These are phyloP conservation scores for Glaucopsyche alexis DNA, from an alignment of 2,888 invertebrate genomes.

Conservation along the genomic window DNA sequence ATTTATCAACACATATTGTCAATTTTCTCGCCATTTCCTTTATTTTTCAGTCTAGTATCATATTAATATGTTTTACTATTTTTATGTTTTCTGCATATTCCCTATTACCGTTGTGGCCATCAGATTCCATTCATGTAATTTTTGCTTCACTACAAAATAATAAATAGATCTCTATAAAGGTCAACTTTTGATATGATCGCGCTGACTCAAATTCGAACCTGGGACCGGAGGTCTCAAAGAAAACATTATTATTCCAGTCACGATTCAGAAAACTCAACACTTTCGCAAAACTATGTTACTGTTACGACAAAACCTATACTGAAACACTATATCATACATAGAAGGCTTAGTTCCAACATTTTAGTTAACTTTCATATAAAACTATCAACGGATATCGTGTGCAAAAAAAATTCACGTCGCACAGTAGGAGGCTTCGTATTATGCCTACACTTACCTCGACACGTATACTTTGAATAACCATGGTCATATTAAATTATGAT, in stretches of 20 bases:
- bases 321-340: not conserved
- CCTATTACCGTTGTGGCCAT: too few species aligned
- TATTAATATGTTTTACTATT: too few species aligned
- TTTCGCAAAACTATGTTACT: constrained; percentile 6
- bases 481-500: constrained; percentile 17
- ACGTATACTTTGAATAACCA: not conserved
- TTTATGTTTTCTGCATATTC: too few species aligned
- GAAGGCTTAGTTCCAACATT: not conserved
- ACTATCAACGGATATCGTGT: not conserved
- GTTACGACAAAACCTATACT: not conserved
- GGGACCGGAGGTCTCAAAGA: not conserved
- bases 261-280: constrained; percentile 17
- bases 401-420: not conserved
- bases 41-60: too few species aligned
- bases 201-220: constrained; percentile 1
- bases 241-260: constrained; percentile 21
- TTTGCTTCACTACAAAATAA: not conserved
- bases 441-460: not conserved
- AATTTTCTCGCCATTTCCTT: too few species aligned
- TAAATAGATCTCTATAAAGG: not conserved
- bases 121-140: too few species aligned
- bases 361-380: not conserved
- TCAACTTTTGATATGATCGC: not conserved
- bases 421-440: not conserved
- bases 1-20: too few species aligned